Conservation (phyloP, 2,113 vertebrate species). For the Meriones unguiculatus region DNA sequence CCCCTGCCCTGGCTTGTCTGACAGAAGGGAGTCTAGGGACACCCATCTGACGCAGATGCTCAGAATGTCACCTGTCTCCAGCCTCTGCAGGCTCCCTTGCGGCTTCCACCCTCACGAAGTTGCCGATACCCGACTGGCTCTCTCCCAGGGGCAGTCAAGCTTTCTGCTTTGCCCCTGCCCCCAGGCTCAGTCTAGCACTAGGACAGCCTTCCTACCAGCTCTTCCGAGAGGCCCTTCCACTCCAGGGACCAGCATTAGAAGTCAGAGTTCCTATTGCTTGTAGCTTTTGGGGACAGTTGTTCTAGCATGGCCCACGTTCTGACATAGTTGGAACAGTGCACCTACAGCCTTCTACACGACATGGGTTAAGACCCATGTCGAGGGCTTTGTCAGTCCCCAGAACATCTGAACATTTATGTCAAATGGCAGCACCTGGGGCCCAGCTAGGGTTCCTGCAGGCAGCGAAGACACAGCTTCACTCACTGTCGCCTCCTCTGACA, state of each 20-base stretch:
- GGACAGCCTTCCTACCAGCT: not conserved
- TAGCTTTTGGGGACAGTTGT: not conserved
- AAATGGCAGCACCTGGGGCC: not conserved
- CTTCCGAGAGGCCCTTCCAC: not conserved
- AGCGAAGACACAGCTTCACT: accelerated
- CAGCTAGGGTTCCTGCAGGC: too few species aligned
- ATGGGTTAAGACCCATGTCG: not conserved
- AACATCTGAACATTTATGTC: not conserved
- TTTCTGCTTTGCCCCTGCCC: too few species aligned
- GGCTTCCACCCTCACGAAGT: not conserved
- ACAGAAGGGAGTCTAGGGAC: not conserved
- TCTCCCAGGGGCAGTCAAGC: not conserved
- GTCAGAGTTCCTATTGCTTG: not conserved
- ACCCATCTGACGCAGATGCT: not conserved
- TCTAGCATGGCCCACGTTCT: accelerated
- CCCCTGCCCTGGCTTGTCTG: not conserved
- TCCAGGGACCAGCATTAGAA: not conserved
- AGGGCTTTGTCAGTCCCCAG: not conserved
- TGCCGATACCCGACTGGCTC: too few species aligned
- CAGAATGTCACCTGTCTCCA: too few species aligned
- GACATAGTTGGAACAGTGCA: not conserved
- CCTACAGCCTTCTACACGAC: accelerated
- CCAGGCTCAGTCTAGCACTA: too few species aligned
- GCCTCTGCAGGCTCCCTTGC: not conserved
- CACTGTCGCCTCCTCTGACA: not conserved